A percentile compares a stretch with the other conserved stretches of the same genome.
Conservation (phyloP, 92 coral and sea anemone species). For the Parazoanthus swiftii region DNA sequence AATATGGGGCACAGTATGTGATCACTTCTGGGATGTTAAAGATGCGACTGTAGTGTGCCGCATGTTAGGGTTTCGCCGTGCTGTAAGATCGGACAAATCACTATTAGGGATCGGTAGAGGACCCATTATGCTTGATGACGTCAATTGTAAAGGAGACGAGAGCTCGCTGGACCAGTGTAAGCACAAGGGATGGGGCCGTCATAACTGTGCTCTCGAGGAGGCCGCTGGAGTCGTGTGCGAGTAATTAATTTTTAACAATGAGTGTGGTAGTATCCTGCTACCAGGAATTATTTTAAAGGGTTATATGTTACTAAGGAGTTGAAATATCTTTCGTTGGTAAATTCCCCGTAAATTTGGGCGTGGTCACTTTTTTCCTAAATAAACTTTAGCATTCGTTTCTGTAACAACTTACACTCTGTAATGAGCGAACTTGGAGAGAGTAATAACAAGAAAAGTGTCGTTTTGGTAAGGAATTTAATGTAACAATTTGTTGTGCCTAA, state of each 20-base stretch:
- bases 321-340: too few relatives aligned
- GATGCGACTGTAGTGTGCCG: slow-evolving; percentile 10
- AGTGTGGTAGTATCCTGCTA: too few relatives aligned
- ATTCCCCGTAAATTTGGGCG: too few relatives aligned
- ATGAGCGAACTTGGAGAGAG: too few relatives aligned
- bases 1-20: slow-evolving; percentile 11
- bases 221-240: slow-evolving; percentile 10
- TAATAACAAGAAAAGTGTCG: too few relatives aligned
- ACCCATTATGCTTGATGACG: slow-evolving; percentile 11
- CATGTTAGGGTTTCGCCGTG: slow-evolving; percentile 16
- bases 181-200: slow-evolving; percentile 4
- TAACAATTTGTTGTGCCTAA: too few relatives aligned
- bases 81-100: not conserved
- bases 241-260: not conserved
- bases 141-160: slow-evolving; percentile 16
- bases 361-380: too few relatives aligned
- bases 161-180: slow-evolving; percentile 1
- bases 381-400: too few relatives aligned
- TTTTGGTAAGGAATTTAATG: too few relatives aligned
- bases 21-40: slow-evolving; percentile 9
- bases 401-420: too few relatives aligned
- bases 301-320: too few relatives aligned
- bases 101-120: not conserved
- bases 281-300: too few relatives aligned
- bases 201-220: slow-evolving; percentile 14